Percentiles rank a stretch among this genome's conserved stretches.
phyloP scores from a whole-genome alignment of 2,797 vertebrate genomes.

The Artibeus lituratus region DNA sequence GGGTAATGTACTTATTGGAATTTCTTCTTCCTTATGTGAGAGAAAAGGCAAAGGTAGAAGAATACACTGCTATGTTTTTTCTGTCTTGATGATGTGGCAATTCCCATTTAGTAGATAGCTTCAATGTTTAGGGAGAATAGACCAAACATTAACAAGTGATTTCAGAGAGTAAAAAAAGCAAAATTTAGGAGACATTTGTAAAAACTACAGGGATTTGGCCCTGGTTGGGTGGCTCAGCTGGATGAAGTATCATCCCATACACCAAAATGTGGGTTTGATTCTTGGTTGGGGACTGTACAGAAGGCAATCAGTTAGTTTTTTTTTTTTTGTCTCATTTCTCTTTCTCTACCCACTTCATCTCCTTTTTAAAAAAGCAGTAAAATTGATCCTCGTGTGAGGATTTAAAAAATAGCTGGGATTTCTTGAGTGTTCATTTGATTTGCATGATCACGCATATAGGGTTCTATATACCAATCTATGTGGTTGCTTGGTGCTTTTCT shows the following conservation, averaged over 20 bases:
- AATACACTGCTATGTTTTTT: background rate
- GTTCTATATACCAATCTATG: background rate
- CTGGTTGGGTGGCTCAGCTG: no score
- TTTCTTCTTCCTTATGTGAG: background rate
- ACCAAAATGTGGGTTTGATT: no score
- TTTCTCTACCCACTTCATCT: no score
- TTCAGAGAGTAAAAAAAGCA: background rate
- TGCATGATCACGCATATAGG: background rate
- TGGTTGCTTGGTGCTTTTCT: background rate
- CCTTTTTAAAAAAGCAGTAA: no score
- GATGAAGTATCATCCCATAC: no score
- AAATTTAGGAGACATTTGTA: background rate
- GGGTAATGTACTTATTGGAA: background rate
- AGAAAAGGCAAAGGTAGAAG: background rate
- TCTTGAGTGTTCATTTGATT: background rate
- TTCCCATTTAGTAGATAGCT: background rate
- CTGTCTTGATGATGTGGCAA: background rate
- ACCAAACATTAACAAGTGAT: background rate
- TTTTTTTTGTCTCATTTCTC: no score
- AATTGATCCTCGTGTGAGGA: no score
- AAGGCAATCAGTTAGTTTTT: no score
- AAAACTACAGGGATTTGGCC: background rate
- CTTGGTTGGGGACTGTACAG: no score
- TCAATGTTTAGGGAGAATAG: conserved; percentile 19
- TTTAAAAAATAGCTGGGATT: background rate